phyloP scores from a whole-genome alignment of 2,888 invertebrate species.

The Nephrotoma appendiculata region DNA sequence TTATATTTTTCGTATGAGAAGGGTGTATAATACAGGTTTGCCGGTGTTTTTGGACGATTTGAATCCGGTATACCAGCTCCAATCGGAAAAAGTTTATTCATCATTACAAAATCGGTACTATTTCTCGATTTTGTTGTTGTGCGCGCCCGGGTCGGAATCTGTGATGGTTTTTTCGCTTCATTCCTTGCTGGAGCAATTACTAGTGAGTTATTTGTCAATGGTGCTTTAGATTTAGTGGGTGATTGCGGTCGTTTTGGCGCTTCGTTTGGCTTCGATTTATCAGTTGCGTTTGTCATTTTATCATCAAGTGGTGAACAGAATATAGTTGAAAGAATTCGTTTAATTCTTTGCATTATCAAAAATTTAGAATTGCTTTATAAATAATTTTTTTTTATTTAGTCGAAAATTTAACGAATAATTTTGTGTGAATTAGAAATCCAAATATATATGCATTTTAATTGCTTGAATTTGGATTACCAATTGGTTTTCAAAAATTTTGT shows the following conservation, averaged over 20 bases:
- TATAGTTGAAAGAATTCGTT: not conserved
- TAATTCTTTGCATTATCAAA: not conserved
- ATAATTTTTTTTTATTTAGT: not conserved
- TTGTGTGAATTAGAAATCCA: not conserved
- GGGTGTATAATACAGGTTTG: not conserved
- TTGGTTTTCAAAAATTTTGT: not conserved
- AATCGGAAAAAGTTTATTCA: not conserved
- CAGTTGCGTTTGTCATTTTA: not conserved
- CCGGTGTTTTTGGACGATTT: not conserved
- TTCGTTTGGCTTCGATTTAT: not conserved
- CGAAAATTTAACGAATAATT: not conserved
- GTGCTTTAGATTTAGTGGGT: not conserved
- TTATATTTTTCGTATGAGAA: constrained; percentile 9
- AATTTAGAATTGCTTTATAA: not conserved
- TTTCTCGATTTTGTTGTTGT: not conserved
- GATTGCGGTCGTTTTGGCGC: not conserved
- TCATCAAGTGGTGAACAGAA: not conserved
- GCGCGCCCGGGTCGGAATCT: not conserved
- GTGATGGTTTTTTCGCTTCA: not conserved
- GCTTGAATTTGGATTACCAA: not conserved
- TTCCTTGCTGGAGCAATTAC: not conserved
- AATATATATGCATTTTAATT: not conserved
- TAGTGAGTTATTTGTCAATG: not conserved
- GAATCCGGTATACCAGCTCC: not conserved
- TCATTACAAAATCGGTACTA: not conserved